phyloP scores from a whole-genome alignment of 2,113 vertebrate genomes.

The Heliornis fulica region DNA sequence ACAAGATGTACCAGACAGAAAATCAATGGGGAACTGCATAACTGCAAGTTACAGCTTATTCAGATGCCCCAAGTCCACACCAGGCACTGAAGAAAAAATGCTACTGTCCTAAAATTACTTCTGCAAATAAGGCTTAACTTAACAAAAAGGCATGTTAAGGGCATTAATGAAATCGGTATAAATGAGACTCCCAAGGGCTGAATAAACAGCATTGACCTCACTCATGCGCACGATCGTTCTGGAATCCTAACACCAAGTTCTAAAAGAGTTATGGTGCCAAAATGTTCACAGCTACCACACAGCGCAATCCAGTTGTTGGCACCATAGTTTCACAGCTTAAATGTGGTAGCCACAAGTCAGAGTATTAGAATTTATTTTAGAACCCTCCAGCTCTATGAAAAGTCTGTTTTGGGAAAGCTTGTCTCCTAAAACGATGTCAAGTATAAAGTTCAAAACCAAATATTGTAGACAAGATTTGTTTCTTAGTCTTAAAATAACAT shows the following conservation, averaged over 20 bases:
- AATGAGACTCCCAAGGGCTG: background rate
- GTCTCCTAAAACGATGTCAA: background rate
- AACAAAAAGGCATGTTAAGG: background rate
- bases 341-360: background rate
- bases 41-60: background rate
- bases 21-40: background rate
- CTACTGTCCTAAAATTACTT: background rate
- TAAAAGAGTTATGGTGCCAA: background rate
- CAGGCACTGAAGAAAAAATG: background rate
- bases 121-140: background rate
- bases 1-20: background rate
- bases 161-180: background rate
- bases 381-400: background rate
- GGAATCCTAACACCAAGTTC: background rate
- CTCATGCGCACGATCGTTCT: background rate
- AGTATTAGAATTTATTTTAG: background rate
- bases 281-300: background rate
- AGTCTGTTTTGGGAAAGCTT: background rate
- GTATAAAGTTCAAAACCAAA: background rate
- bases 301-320: background rate
- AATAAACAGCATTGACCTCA: background rate
- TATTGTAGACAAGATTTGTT: background rate
- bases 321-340: background rate
- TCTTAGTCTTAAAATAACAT: background rate
- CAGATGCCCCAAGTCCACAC: background rate